These are phyloP conservation scores for Saxidomus purpurata DNA, from an alignment of 1,140 invertebrate genomes.

Conservation along the genomic window DNA sequence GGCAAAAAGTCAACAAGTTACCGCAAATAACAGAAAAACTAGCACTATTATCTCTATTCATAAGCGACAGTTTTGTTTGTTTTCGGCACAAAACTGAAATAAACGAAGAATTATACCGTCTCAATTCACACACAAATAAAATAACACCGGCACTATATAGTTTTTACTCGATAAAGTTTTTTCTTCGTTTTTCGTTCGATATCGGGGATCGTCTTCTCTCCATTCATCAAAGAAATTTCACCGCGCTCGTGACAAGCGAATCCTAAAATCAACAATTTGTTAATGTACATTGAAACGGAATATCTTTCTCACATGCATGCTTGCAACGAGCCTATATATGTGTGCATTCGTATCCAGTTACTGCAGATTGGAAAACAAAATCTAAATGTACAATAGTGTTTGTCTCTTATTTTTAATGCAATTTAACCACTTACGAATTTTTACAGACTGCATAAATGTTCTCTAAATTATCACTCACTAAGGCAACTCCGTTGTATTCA, in stretches of 20 bases:
- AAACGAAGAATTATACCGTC: constrained; percentile 2
- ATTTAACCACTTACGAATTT: too few species aligned
- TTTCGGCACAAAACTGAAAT: constrained; percentile 2
- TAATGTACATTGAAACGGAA: neutral
- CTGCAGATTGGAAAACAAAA: neutral
- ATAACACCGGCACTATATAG: constrained; percentile 14
- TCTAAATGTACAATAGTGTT: too few species aligned
- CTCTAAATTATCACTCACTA: too few species aligned
- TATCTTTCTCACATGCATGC: constrained; percentile 9
- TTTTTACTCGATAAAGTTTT: neutral
- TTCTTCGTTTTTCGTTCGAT: constrained; percentile 22
- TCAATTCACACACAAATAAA: constrained; percentile 29
- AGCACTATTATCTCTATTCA: constrained; percentile 14
- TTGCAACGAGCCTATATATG: neutral
- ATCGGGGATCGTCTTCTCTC: neutral
- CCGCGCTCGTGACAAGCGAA: constrained; percentile 13
- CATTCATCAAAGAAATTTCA: constrained; percentile 41
- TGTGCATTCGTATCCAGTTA: too few species aligned
- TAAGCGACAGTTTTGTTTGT: constrained; percentile 2
- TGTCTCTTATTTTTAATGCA: too few species aligned
- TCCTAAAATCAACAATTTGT: constrained; percentile 26
- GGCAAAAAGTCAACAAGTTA: constrained; percentile 38
- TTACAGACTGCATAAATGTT: too few species aligned
- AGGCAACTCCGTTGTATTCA: too few species aligned
- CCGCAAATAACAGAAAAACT: constrained; percentile 12